Evolutionary conservation across 2,888 invertebrate genomes (phyloP), one percentile per base, ranked within the genome.

Genomic region (Margaritifera margaritifera): DNA sequence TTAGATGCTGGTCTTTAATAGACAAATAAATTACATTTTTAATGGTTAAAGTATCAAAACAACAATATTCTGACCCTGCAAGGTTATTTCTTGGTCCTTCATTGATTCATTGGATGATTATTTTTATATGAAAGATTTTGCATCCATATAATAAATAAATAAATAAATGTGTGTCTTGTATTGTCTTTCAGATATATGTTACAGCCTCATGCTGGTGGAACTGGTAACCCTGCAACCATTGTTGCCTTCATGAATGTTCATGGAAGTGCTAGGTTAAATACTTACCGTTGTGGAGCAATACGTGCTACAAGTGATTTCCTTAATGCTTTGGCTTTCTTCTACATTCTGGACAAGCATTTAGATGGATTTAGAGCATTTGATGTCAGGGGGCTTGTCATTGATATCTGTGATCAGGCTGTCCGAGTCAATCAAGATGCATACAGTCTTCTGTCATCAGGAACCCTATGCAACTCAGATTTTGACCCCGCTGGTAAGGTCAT

Each of bases 281-380:
- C 72, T 18, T 81, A 83, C 67, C 74, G 74, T 1, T 86, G 87
- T 68, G 87, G 87, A 1, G 68, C 72, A 0, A 71, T 84, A 61
- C 80, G 84, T 42, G 74, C 83, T 61, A 59, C 72, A 4, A 68
- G 68, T 0, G 87, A 84, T 6, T 80, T 89, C 63, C 86, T 88
- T 63, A 81, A 86, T 50, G 81, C 87, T 18, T 81, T 89, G 55
- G 84, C 89, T 4, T 86, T 89, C 68, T 80, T 87, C n/a, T 90
- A 88, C 84, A 64, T 88, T 24, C 68, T 79, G 19, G 67, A 71
- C 18, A 68, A 74, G 42, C 68, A 67, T 27, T 53, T 69, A 0
- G 59, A 71, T 15, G 62, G 68, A 19, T 66, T 11, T 51, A 27
- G 63, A 25, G 54, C 66, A 24, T 72, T 68, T 31, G 67, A 66